phyloP scores from a whole-genome alignment of 2,888 invertebrate species.

The Epinotia ramella region DNA sequence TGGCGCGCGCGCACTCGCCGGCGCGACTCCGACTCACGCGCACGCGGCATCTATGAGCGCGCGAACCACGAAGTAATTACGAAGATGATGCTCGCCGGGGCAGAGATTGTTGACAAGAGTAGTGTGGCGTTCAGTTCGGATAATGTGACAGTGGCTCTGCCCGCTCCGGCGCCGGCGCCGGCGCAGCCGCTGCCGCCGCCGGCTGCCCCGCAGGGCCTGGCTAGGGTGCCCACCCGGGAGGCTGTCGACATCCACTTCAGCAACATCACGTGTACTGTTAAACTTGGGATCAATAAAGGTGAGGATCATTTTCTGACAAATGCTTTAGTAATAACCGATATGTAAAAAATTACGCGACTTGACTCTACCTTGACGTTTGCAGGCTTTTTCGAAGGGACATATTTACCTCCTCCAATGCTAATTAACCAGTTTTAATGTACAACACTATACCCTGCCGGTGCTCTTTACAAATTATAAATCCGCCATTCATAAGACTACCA shows the following conservation, averaged over 20 bases:
- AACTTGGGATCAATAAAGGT: constrained; percentile 91
- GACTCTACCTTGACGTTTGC: background rate
- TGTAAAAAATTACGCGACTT: background rate
- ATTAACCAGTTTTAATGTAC: background rate
- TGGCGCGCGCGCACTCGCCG: constrained; percentile 69
- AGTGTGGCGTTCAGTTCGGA: constrained; percentile 65
- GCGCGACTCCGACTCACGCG: constrained; percentile 61
- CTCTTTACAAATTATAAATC: background rate
- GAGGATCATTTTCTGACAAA: constrained; percentile 39
- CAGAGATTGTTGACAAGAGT: constrained; percentile 71
- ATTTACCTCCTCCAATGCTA: too few species aligned
- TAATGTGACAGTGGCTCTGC: constrained; percentile 31
- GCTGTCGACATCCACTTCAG: constrained; percentile 90
- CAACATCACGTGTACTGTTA: constrained; percentile 89
- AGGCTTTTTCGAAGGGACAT: too few species aligned
- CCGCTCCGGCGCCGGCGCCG: background rate
- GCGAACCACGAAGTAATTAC: constrained; percentile 47
- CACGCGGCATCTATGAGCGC: constrained; percentile 61
- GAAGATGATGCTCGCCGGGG: constrained; percentile 80
- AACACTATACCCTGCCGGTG: background rate
- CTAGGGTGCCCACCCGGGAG: constrained; percentile 68
- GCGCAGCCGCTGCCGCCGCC: constrained; percentile 26
- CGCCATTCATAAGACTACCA: background rate
- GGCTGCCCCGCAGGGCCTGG: constrained; percentile 53
- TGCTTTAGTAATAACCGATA: background rate